These are phyloP conservation scores for Stenoptilia bipunctidactyla DNA, from an alignment of 2,888 invertebrate genomes.

Conservation along the genomic window DNA sequence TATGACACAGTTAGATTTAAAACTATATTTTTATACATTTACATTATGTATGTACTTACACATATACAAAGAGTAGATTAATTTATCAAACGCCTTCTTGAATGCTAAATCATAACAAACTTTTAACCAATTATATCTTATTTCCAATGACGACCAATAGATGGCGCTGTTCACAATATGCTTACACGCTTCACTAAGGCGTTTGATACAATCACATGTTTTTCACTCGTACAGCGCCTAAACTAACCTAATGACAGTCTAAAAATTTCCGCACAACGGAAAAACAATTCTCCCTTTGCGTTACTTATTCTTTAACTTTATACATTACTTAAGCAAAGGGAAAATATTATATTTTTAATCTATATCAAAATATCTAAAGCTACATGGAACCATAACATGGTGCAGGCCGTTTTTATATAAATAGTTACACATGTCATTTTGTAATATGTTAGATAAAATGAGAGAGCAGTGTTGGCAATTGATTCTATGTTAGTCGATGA, in stretches of 20 bases:
- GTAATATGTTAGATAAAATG: constrained; percentile 4
- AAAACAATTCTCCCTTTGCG: constrained; percentile 53
- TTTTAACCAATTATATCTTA: no score
- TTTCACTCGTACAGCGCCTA: constrained; percentile 57
- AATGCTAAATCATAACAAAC: no score
- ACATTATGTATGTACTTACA: constrained; percentile 64
- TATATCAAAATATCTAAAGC: constrained; percentile 34
- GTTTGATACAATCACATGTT: constrained; percentile 34
- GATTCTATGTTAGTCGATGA: no score
- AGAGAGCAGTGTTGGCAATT: constrained; percentile 4
- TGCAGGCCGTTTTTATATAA: constrained; percentile 47
- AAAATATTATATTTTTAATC: constrained; percentile 31
- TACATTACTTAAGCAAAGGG: constrained; percentile 48
- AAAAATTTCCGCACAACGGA: constrained; percentile 67
- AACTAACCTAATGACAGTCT: constrained; percentile 64
- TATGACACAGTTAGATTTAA: constrained; percentile 68
- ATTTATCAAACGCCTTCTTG: no score
- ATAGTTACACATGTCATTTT: constrained; percentile 10
- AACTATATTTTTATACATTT: constrained; percentile 59
- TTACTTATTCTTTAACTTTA: constrained; percentile 46
- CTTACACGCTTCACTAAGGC: constrained; percentile 20
- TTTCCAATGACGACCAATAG: constrained; percentile 11
- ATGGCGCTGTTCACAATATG: constrained; percentile 16
- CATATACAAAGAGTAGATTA: constrained; percentile 41
- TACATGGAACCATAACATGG: constrained; percentile 52